Base-by-base conservation (phyloP, 2,888 invertebrate genomes). In the Steromphala cineraria region DNA sequence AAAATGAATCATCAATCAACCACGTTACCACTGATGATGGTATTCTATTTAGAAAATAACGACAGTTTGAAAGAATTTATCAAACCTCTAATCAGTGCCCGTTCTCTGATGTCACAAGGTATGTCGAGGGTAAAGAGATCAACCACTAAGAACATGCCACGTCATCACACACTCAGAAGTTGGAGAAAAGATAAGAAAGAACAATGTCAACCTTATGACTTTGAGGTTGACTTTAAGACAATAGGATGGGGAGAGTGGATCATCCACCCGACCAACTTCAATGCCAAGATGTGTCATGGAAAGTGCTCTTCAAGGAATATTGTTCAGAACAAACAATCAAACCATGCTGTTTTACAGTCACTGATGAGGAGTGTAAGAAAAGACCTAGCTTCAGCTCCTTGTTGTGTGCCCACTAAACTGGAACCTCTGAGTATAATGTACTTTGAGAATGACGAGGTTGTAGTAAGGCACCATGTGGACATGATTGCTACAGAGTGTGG, bases 191-290 rank as follows among this genome's bases (percentile, higher is more conserved):
- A 81, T 21, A 76, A 80, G 28, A 89, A 88, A 82, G 81, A 76
- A n/a, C 80, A 82, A 7, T 91, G 91, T 76, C 82, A 87, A 71
- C 53, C 85, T 36, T 84, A 90, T 62, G 89, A 92, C 56, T 90
- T 92, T 62, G 83, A 87, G 28, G 89, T 93, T 0, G 91, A 92
- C 83, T 93, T 93, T 84, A 87, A 90, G 79, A 82, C 83, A 10
- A 88, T 93, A n/a, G 92, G 92, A 4, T 93, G 92, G 92, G 91
- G 90, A 7, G 85, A 89, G 76, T 92, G 92, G 91, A 91, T 93
- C 67, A 87, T 93, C 31, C 89, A 90, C 77, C 93, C 93, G 0
- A 90, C 90, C 81, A 83, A 83, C 5, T 92, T 90, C 84, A 92
- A 93, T 83, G 90, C 92, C 2, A 83, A 84, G 15, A 86, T 89